Base-by-base conservation (phyloP, 37 sponge, comb jelly and placozoan genomes). In the Beroe forskalii region DNA sequence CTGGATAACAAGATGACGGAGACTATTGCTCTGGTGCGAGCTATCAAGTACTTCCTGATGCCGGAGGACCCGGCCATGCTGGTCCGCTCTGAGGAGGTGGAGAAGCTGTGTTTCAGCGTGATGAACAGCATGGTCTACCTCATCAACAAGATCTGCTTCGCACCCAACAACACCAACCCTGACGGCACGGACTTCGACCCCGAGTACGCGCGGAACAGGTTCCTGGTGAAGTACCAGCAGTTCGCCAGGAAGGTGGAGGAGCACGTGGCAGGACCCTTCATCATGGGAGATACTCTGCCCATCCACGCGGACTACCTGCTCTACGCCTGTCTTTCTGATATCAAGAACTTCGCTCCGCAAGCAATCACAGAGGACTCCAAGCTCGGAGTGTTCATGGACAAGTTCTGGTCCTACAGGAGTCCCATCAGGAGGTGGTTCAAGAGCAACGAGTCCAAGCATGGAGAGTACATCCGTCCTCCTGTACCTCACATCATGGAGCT, bases 101-200 rank as follows among this genome's bases (percentile, higher is more conserved):
- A 69, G 72, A 69, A 69, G 72, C 12, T 69, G 17, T 32, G 27
- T 69, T 69, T 69, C 72, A 32, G 33, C 72, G 32, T 69, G 33
- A 69, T 69, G 72, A 69, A 69, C 72, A 69, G 33, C 39, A 69
- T 69, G 72, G 72, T 69, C 35, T 69, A 69, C 72, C 72, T 69
- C 72, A 69, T 69, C 72, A 69, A 69, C 72, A 69, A 69, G 38
- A 69, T 69, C 72, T 69, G 72, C 39, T 69, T 69, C 38, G 72
- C 72, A 19, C 72, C 72, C 72, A 69, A 69, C 72, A 48, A 48
- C 66, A 63, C 24, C 66, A 63, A n/a, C 66, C 24, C 66, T 3
- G 66, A 63, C 4, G 24, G 66, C 3, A 63, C 24, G 4, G 66
- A 63, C 27, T 63, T 63, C 27, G 66, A 63, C 17, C 28, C 30